Percentiles rank a stretch among this genome's conserved stretches.
These are phyloP conservation scores for Equus przewalskii DNA, from an alignment of 2,113 vertebrate genomes.

Conservation along the genomic window DNA sequence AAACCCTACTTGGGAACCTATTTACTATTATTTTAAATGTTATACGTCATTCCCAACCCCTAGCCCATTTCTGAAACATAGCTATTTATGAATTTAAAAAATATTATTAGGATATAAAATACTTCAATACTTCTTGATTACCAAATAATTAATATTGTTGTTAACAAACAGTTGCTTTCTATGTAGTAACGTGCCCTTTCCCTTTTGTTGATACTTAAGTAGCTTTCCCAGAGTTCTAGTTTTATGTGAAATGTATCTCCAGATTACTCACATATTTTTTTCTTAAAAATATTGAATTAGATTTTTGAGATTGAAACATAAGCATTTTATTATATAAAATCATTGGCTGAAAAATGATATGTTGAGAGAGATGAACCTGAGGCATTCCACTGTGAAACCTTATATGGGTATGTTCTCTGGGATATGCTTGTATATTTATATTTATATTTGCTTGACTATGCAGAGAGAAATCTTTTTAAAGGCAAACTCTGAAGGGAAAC, in stretches of 20 bases:
- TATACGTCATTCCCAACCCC: not conserved
- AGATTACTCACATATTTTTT: not conserved
- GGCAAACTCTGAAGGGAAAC: not conserved
- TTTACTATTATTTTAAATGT: not conserved
- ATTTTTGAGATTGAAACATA: constrained; percentile 26
- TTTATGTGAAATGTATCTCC: not conserved
- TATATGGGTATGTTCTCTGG: not conserved
- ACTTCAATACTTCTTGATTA: not conserved
- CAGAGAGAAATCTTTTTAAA: not conserved
- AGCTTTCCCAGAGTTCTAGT: not conserved
- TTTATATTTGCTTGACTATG: not conserved
- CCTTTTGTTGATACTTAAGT: not conserved
- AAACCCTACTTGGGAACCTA: not conserved
- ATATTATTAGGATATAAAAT: not conserved
- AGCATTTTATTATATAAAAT: not conserved
- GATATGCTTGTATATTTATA: not conserved
- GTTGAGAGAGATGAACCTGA: not conserved
- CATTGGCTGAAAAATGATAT: not conserved
- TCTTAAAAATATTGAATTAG: not conserved
- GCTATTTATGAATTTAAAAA: not conserved
- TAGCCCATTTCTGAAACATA: not conserved
- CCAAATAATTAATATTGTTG: not conserved
- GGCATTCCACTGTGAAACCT: not conserved
- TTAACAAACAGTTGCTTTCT: constrained; percentile 3
- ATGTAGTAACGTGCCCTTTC: not conserved